phyloP scores from a whole-genome alignment of 92 coral and sea anemone species.

The Actinernus sp. region DNA sequence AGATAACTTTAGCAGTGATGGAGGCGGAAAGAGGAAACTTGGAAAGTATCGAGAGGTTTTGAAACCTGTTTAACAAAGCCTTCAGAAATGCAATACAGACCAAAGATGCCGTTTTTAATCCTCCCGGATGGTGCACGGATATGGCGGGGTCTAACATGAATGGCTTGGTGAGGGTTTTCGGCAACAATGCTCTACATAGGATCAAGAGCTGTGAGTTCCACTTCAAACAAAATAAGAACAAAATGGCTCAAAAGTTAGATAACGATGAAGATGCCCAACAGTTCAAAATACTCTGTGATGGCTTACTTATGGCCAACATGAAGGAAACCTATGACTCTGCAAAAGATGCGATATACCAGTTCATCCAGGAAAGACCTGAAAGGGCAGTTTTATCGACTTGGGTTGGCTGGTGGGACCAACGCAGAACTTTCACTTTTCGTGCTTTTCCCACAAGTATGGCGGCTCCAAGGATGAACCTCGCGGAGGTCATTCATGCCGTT shows the following conservation, averaged over 20 bases:
- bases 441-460: background rate
- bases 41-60: too few relatives aligned
- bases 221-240: too few relatives aligned
- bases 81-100: constrained; percentile 1
- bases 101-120: constrained; percentile 35
- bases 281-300: too few relatives aligned
- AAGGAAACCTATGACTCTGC: constrained; percentile 1
- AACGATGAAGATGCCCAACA: too few relatives aligned
- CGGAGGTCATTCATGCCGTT: constrained; percentile 36
- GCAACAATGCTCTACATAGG: constrained; percentile 4
- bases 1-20: constrained; percentile 42
- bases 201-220: too few relatives aligned
- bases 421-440: too few relatives aligned
- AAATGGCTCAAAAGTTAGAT: constrained; percentile 23
- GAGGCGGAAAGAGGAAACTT: too few relatives aligned
- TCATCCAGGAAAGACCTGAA: constrained; percentile 6
- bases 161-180: too few relatives aligned
- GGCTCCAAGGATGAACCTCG: constrained; percentile 29
- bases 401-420: constrained; percentile 38
- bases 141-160: too few relatives aligned
- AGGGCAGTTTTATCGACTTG: constrained; percentile 5
- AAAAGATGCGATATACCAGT: constrained; percentile 6
- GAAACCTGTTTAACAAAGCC: constrained; percentile 41
- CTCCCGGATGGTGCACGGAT: constrained; percentile 59
- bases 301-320: constrained; percentile 4